Conservation (phyloP, 2,113 vertebrate species). For the Leucosticte australis region DNA sequence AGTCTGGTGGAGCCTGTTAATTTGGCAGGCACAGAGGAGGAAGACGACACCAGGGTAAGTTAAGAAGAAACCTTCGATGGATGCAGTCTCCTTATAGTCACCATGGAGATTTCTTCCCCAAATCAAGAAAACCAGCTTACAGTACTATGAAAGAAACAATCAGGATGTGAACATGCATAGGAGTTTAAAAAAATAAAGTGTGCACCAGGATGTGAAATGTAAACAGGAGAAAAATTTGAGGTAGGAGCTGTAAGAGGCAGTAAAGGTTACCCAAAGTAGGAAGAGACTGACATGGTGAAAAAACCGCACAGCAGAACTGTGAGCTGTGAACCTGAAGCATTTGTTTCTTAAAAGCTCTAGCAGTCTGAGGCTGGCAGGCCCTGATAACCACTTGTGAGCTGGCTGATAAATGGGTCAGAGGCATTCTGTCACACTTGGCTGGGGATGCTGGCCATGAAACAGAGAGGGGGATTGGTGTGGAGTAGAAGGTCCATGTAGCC, state of each 20-base stretch:
- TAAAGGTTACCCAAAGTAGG: background rate
- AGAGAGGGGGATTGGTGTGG: background rate
- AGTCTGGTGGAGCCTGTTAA: fast-evolving
- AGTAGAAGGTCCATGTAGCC: slow-evolving; percentile 7
- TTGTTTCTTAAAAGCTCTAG: slow-evolving; percentile 1
- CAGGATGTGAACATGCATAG: background rate
- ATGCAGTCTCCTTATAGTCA: fast-evolving
- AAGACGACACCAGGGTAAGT: fast-evolving
- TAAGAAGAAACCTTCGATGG: background rate
- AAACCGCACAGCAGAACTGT: background rate
- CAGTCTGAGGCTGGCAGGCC: background rate
- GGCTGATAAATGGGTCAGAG: slow-evolving; percentile 34
- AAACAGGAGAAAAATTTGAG: background rate
- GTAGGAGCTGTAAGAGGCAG: background rate
- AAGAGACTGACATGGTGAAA: background rate
- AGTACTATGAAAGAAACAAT: background rate
- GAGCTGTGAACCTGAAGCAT: background rate
- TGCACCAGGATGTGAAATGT: background rate
- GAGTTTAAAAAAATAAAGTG: background rate
- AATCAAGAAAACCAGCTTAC: background rate
- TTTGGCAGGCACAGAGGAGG: background rate
- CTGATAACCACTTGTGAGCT: background rate
- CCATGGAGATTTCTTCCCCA: background rate
- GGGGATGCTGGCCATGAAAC: slow-evolving; percentile 6
- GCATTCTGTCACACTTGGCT: background rate